Percentiles rank a stretch among this genome's conserved stretches.
phyloP scores from a whole-genome alignment of 2,888 invertebrate genomes.

The Agriopis leucophaearia region DNA sequence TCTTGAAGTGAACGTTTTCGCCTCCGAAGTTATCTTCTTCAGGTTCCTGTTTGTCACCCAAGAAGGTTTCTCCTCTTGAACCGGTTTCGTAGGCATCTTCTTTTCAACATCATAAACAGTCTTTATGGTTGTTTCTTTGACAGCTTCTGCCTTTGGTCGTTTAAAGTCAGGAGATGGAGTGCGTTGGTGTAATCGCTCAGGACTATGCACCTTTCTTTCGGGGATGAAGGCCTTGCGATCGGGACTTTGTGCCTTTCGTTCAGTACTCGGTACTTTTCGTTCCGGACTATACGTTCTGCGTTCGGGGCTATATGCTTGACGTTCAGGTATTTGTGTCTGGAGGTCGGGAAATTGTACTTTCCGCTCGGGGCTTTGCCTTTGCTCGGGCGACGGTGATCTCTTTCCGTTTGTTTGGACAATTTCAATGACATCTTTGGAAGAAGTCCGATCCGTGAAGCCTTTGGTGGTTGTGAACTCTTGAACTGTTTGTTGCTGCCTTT shows the following conservation, averaged over 20 bases:
- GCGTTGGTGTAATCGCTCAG: constrained; percentile 59
- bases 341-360: constrained; percentile 53
- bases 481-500: constrained; percentile 54
- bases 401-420: constrained; percentile 66
- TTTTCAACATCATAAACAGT: constrained; percentile 67
- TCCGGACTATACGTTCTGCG: constrained; percentile 48
- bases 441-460: constrained; percentile 63
- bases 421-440: constrained; percentile 71
- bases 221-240: constrained; percentile 49
- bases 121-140: constrained; percentile 70
- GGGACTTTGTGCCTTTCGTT: constrained; percentile 49
- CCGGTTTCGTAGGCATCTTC: constrained; percentile 67
- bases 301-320: constrained; percentile 48
- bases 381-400: constrained; percentile 71
- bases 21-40: constrained; percentile 82
- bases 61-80: constrained; percentile 85
- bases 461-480: constrained; percentile 61
- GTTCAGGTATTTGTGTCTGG: constrained; percentile 44
- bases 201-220: constrained; percentile 38
- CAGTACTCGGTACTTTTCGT: constrained; percentile 48
- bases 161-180: constrained; percentile 71
- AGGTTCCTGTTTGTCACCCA: constrained; percentile 88
- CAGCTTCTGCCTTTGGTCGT: constrained; percentile 59
- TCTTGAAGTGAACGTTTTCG: constrained; percentile 70
- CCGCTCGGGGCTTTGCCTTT: constrained; percentile 57